These are phyloP conservation scores for Noctua janthe DNA, from an alignment of 2,888 invertebrate species.

Conservation along the genomic window DNA sequence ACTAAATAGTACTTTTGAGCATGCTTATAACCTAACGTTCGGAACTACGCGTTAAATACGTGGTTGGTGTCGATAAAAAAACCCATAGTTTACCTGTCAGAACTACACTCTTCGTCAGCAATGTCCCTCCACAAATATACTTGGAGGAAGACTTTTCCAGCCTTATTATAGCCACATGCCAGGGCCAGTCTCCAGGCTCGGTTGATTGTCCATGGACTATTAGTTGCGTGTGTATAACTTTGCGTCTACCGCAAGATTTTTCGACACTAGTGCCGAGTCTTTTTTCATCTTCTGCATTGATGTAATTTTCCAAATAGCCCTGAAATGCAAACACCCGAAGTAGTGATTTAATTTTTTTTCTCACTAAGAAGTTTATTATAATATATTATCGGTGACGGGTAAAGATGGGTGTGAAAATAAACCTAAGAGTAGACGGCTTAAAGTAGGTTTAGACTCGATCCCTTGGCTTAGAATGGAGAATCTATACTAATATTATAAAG, in stretches of 20 bases:
- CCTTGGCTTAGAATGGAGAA: too few relatives aligned
- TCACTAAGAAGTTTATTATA: too few relatives aligned
- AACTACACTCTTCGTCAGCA: slow-evolving; percentile 75
- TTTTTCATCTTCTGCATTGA: not conserved
- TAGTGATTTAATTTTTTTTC: not conserved
- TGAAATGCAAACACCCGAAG: not conserved
- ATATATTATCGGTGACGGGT: too few relatives aligned
- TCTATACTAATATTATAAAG: too few relatives aligned
- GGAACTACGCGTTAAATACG: too few relatives aligned
- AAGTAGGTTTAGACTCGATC: too few relatives aligned
- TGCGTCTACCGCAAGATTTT: slow-evolving; percentile 74
- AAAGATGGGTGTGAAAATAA: too few relatives aligned
- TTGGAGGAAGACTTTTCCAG: slow-evolving; percentile 66
- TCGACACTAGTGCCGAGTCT: not conserved
- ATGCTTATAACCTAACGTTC: too few relatives aligned
- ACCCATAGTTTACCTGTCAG: slow-evolving; percentile 72
- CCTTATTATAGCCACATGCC: slow-evolving; percentile 81
- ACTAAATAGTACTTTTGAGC: too few relatives aligned
- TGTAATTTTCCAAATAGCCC: not conserved
- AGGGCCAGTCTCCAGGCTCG: slow-evolving; percentile 84
- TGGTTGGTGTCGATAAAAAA: not conserved
- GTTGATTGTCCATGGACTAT: slow-evolving; percentile 78
- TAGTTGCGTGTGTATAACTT: slow-evolving; percentile 75
- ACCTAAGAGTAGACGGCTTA: too few relatives aligned
- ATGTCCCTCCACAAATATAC: slow-evolving; percentile 82